These are phyloP conservation scores for Tonatia bakeri DNA, from an alignment of 2,113 vertebrate species.

Conservation along the genomic window DNA sequence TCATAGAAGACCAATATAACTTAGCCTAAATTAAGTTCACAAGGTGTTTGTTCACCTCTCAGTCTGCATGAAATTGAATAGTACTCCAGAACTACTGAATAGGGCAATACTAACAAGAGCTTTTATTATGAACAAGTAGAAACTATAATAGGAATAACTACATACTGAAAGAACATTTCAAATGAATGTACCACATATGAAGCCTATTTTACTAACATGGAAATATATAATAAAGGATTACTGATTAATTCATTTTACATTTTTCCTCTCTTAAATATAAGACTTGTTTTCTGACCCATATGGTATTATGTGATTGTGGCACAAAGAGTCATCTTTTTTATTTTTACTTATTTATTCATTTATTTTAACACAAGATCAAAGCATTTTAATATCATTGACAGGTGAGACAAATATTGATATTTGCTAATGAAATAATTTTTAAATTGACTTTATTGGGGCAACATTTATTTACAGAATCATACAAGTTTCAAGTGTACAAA, in stretches of 20 bases:
- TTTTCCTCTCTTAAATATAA: background rate
- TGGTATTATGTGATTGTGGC: background rate
- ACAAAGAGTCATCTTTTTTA: background rate
- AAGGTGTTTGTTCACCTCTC: background rate
- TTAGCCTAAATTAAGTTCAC: constrained; percentile 31
- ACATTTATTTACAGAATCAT: too few relatives aligned
- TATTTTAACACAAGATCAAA: too few relatives aligned
- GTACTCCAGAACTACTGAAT: background rate
- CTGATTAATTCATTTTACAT: background rate
- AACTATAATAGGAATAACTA: background rate
- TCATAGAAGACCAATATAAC: background rate
- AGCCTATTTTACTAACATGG: background rate
- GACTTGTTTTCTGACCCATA: background rate
- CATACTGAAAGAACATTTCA: constrained; percentile 27
- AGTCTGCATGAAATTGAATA: background rate
- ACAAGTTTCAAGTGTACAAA: too few relatives aligned
- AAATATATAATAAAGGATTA: background rate
- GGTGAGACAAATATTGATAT: too few relatives aligned
- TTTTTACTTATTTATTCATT: background rate
- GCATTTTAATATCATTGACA: too few relatives aligned
- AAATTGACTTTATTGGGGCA: too few relatives aligned
- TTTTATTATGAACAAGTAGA: constrained; percentile 7
- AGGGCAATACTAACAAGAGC: background rate
- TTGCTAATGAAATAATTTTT: too few relatives aligned
- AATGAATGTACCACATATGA: background rate